Evolutionary conservation across 2,888 invertebrate species (phyloP).

Genomic region (Drosophila anomalata): DNA sequence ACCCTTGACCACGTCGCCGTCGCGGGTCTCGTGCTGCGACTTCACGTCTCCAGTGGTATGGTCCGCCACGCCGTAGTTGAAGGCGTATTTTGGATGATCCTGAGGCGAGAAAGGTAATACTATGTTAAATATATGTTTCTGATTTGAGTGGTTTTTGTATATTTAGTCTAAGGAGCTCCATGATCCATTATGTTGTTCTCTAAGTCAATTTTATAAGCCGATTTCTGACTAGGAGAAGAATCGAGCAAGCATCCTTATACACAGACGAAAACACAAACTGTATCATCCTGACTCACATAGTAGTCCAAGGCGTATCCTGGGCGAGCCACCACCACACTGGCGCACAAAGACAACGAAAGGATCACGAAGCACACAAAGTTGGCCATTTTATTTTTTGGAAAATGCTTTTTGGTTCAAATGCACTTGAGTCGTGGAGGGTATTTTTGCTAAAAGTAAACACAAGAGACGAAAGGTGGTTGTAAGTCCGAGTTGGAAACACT

Average conservation of each 20-base stretch:
- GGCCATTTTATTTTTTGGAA: conserved; percentile 70
- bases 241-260: too few species aligned
- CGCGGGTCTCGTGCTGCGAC: conserved; percentile 87
- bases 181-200: too few species aligned
- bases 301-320: conserved; percentile 86
- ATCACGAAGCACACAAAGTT: conserved; percentile 75
- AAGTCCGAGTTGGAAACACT: conserved; percentile 34
- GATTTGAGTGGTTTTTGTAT: too few species aligned
- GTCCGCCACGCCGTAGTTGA: conserved; percentile 88
- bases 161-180: too few species aligned
- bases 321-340: conserved; percentile 76
- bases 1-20: conserved; percentile 88
- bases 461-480: conserved; percentile 22
- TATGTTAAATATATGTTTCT: not conserved
- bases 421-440: conserved; percentile 19
- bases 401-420: conserved; percentile 28
- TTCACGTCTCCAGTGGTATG: conserved; percentile 86
- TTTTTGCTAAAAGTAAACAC: conserved; percentile 60
- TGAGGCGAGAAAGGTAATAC: conserved; percentile 62
- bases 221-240: too few species aligned
- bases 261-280: too few species aligned
- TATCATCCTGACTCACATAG: conserved; percentile 85
- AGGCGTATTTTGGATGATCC: conserved; percentile 87
- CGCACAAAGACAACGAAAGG: conserved; percentile 79
- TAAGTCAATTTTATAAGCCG: too few species aligned